A percentile compares a stretch with the other conserved stretches of the same genome.
phyloP scores from a whole-genome alignment of 2,888 invertebrate genomes.

The Biston betularia region DNA sequence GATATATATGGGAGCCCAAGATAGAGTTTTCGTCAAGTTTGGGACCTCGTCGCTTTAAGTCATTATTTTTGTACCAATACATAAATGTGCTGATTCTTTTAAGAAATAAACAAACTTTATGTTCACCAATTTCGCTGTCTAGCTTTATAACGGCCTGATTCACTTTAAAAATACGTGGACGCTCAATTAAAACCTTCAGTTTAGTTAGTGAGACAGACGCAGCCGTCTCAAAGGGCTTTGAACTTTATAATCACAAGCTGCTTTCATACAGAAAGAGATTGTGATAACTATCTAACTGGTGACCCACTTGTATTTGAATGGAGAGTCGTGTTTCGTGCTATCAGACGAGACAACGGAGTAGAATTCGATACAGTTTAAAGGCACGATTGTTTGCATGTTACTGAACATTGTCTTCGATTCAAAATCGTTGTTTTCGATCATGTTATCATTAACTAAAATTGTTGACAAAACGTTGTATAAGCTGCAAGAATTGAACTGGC shows the following conservation, averaged over 20 bases:
- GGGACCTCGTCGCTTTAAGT: too few species aligned
- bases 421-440: too few species aligned
- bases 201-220: conserved; percentile 25
- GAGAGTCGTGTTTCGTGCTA: not conserved
- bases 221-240: conserved; percentile 39
- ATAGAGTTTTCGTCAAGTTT: too few species aligned
- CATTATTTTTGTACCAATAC: too few species aligned
- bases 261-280: conserved; percentile 13
- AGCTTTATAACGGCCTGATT: conserved; percentile 20
- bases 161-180: conserved; percentile 27
- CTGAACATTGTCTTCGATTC: not conserved
- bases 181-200: conserved; percentile 34
- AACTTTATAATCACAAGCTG: conserved; percentile 28
- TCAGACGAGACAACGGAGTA: conserved; percentile 10
- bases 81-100: too few species aligned
- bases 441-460: too few species aligned
- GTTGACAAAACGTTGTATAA: too few species aligned
- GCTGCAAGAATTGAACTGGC: too few species aligned
- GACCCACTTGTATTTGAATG: conserved; percentile 27
- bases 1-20: too few species aligned
- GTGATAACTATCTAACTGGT: conserved; percentile 27
- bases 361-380: conserved; percentile 15
- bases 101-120: too few species aligned
- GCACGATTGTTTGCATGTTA: not conserved
- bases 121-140: not conserved